Evolutionary conservation across 1,140 invertebrate species (phyloP).

Genomic region (Hyles vespertilio): DNA sequence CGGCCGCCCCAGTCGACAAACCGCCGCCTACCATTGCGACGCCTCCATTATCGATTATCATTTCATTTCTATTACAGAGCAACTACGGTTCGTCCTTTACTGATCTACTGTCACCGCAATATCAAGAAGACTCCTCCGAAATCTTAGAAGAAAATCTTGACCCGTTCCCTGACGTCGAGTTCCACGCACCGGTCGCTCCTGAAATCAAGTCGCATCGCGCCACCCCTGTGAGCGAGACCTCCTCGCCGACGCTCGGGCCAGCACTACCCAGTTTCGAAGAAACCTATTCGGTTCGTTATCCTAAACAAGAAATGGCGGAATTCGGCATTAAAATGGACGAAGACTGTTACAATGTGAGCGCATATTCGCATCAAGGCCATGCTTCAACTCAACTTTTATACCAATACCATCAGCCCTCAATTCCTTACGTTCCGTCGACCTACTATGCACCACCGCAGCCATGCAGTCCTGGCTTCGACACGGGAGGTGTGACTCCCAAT

Average conservation of each 20-base stretch:
- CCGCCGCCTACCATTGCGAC: constrained; percentile 56
- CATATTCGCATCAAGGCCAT: constrained; percentile 77
- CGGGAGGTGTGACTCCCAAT: constrained; percentile 63
- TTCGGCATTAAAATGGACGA: constrained; percentile 87
- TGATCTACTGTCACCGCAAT: constrained; percentile 74
- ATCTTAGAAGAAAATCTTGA: constrained; percentile 73
- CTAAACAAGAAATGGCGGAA: constrained; percentile 76
- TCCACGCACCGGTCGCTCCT: constrained; percentile 62
- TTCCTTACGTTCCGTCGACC: constrained; percentile 72
- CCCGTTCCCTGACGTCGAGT: constrained; percentile 74
- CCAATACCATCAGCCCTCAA: constrained; percentile 78
- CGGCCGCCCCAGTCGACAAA: constrained; percentile 46
- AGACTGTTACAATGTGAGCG: constrained; percentile 81
- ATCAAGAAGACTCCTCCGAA: constrained; percentile 73
- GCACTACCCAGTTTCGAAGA: constrained; percentile 91
- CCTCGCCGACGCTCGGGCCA: constrained; percentile 74
- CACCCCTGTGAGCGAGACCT: constrained; percentile 61
- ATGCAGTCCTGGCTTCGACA: constrained; percentile 75
- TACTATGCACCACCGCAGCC: constrained; percentile 76
- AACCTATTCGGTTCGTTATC: constrained; percentile 85
- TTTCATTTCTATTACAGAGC: constrained; percentile 72
- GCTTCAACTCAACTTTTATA: constrained; percentile 75
- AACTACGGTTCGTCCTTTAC: constrained; percentile 76
- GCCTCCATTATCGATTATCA: constrained; percentile 63
- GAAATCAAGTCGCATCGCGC: constrained; percentile 59